Base-by-base conservation (phyloP, 1,140 invertebrate species). In the Drosophila leontia region DNA sequence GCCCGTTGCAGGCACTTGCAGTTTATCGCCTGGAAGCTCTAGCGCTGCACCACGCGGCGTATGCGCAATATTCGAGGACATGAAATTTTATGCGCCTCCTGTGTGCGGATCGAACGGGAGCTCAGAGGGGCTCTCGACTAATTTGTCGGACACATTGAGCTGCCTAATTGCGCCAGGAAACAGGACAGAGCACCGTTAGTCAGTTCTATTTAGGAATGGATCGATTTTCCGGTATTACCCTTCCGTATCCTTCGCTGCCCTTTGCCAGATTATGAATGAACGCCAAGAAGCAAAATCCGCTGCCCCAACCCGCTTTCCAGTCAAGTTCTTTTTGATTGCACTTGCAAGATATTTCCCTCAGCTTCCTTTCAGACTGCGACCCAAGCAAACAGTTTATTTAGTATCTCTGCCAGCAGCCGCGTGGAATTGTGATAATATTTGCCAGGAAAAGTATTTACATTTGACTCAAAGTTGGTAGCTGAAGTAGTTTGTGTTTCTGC, bases 391-490 rank as follows among this genome's bases (percentile, higher is more conserved):
- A 58, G 74, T 88, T 88, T 88, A 78, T 74, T 88, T 72, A 69
- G 84, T 84, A 78, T 90, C 72, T 88, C 70, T 78, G 75, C 51
- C 82, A 71, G 74, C 79, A 86, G 83, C 76, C 83, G 83, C 77
- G 42, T 78, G 68, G 68, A 84, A 81, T 88, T 88, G 85, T 90
- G 68, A 88, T 90, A 88, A 88, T 88, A 88, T 88, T 88, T 88
- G 69, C 77, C 69, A 58, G 58, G 63, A 75, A 87, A 84, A 90
- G 84, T 88, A 90, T 88, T 88, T 88, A 88, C 85, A 88, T 88
- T 88, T 81, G 75, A 75, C 78, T 84, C 69, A 90, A 88, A 88
- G 85, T 88, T 88, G 48, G 64, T 63, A 45, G 63, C 67, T 48
- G 19, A 39, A 42, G 59, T 60, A 50, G 67, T 56, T 57, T 48